A percentile compares a stretch with the other conserved stretches of the same genome.
phyloP scores from a whole-genome alignment of 2,797 vertebrate species.

The Halcyon leucocephala region DNA sequence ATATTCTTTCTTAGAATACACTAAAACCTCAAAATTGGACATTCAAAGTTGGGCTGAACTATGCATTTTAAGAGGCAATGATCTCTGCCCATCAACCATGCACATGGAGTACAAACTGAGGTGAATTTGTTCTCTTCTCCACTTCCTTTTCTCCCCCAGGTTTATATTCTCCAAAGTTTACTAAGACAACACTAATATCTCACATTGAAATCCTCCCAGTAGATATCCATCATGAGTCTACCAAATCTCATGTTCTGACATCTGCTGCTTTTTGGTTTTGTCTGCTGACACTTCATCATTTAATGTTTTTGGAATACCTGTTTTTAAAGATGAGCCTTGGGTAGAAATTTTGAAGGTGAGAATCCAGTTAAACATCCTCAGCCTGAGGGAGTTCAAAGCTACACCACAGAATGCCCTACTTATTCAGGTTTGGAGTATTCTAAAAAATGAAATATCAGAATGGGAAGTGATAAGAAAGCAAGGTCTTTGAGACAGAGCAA shows the following conservation, averaged over 20 bases:
- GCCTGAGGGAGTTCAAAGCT: neutral
- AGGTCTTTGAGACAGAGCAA: neutral
- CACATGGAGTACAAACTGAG: fast-evolving
- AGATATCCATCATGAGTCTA: neutral
- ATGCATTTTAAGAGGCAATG: neutral
- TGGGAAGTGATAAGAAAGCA: neutral
- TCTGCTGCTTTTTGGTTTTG: neutral
- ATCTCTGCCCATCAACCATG: neutral
- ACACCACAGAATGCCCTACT: neutral
- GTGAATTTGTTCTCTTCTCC: neutral
- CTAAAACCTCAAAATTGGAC: neutral
- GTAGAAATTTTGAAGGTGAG: neutral
- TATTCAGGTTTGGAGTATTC: neutral
- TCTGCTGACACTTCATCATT: neutral
- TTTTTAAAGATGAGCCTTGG: neutral
- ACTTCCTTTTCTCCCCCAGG: neutral
- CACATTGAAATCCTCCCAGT: neutral
- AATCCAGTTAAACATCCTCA: neutral
- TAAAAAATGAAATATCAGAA: neutral
- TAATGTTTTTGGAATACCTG: neutral
- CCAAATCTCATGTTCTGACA: neutral
- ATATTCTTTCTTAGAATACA: neutral
- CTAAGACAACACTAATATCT: neutral
- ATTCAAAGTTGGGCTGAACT: neutral
- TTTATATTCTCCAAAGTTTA: neutral